These are phyloP conservation scores for Poeciliopsis retropinna DNA, from an alignment of 2,113 vertebrate genomes.

Conservation along the genomic window DNA sequence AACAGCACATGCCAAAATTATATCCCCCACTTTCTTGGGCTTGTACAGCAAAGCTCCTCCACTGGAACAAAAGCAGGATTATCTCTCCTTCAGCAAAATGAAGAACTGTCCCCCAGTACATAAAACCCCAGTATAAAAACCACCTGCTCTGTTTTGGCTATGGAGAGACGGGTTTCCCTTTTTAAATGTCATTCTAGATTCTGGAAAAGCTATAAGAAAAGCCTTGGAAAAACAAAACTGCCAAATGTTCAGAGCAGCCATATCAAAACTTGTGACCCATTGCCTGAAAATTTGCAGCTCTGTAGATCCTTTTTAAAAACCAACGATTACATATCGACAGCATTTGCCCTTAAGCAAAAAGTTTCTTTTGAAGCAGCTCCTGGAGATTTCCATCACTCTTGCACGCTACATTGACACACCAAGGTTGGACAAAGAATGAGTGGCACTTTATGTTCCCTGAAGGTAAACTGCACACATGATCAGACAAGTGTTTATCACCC, in stretches of 20 bases:
- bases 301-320: background rate
- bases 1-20: too few species aligned
- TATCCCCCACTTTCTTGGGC: too few species aligned
- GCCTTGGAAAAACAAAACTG: too few species aligned
- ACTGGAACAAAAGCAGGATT: background rate
- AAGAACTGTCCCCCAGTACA: background rate
- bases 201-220: background rate
- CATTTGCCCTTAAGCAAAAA: background rate
- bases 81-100: background rate
- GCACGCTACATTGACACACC: slow-evolving; percentile 17
- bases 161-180: too few species aligned
- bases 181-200: background rate
- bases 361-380: background rate
- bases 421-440: slow-evolving; percentile 38
- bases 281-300: background rate
- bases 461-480: slow-evolving; percentile 40
- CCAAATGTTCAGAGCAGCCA: too few species aligned
- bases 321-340: background rate
- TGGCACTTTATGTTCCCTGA: slow-evolving; percentile 49
- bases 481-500: slow-evolving; percentile 51
- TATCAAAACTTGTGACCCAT: background rate
- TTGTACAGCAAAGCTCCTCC: background rate
- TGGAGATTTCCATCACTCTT: slow-evolving; percentile 12
- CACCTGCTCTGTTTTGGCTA: background rate
- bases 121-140: background rate